These are phyloP conservation scores for cattle (Bos taurus) DNA, from an alignment of 2,113 vertebrate genomes.

Conservation along the genomic window ARS-UCD2.0 NC_037333.1:7888501-7889000, in stretches of 20 bases:
- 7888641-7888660: background rate
- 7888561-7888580: background rate
- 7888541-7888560: background rate
- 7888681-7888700: background rate
- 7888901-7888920: background rate
- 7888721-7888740: background rate
- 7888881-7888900: background rate
- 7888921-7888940: background rate
- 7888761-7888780: background rate
- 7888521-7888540: background rate
- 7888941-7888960: background rate
- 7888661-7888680: background rate
- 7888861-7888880: background rate
- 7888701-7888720: background rate
- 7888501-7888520: background rate
- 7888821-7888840: background rate
- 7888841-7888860: background rate
- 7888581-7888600: background rate
- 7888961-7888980: background rate
- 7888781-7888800: background rate
- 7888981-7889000: background rate
- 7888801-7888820: background rate
- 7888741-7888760: background rate
- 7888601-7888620: background rate
- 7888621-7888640: background rate